Percentiles rank a stretch among this genome's conserved stretches.
These are phyloP conservation scores for Phenganax subtilis DNA, from an alignment of 92 coral and sea anemone genomes.

Conservation along the genomic window DNA sequence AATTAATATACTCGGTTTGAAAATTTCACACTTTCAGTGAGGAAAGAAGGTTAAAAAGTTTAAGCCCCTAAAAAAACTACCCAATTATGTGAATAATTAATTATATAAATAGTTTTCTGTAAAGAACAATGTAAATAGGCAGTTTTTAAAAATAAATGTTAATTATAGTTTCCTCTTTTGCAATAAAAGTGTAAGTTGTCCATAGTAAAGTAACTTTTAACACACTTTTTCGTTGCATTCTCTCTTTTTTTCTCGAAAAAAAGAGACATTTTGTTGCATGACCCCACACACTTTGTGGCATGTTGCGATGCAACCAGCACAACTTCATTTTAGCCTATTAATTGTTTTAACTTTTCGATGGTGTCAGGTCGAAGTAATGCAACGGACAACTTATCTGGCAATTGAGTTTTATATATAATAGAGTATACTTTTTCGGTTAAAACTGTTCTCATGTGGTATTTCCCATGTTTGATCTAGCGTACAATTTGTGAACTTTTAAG, in stretches of 20 bases:
- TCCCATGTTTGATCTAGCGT: neutral
- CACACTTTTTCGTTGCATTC: neutral
- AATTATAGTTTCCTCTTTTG: neutral
- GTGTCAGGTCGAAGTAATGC: neutral
- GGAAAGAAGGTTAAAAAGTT: too few species aligned
- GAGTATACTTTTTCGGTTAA: too few species aligned
- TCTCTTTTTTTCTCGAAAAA: neutral
- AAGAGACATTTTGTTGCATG: neutral
- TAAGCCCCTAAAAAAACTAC: too few species aligned
- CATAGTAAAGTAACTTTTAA: neutral
- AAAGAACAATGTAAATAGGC: neutral
- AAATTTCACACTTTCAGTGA: too few species aligned
- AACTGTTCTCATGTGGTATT: neutral
- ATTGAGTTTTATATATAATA: neutral
- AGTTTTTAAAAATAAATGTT: neutral
- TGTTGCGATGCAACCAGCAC: neutral
- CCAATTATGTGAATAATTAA: too few species aligned
- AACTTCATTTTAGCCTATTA: neutral
- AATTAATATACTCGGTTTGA: too few species aligned
- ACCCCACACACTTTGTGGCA: neutral
- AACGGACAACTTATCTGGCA: slow-evolving; percentile 10
- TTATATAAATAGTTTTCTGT: neutral
- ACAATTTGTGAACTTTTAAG: neutral
- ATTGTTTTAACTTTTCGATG: neutral
- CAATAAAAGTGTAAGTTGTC: neutral